Conservation (phyloP, 2,888 invertebrate genomes). For the Leucozona laternaria region DNA sequence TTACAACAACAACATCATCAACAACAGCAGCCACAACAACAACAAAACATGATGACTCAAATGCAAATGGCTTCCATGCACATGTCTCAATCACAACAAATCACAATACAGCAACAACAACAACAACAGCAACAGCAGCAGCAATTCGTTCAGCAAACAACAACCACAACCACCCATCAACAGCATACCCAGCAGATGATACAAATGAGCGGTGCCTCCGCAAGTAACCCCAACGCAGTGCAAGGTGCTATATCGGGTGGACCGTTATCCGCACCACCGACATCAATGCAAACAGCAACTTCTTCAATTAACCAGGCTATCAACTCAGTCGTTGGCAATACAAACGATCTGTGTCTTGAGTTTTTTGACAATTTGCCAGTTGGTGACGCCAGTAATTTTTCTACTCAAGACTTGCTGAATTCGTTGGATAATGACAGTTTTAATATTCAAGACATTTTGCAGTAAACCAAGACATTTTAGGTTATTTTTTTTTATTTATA, state of each 20-base stretch:
- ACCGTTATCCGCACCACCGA: slow-evolving; percentile 48
- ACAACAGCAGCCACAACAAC: slow-evolving; percentile 79
- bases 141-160: slow-evolving; percentile 82
- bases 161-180: slow-evolving; percentile 80
- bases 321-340: slow-evolving; percentile 83
- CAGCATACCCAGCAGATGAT: slow-evolving; percentile 81
- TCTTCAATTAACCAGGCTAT: slow-evolving; percentile 83
- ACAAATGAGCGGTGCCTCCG: slow-evolving; percentile 78
- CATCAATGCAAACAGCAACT: slow-evolving; percentile 77
- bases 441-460: slow-evolving; percentile 88
- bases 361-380: slow-evolving; percentile 93
- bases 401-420: slow-evolving; percentile 92
- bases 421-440: slow-evolving; percentile 91
- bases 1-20: slow-evolving; percentile 82
- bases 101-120: slow-evolving; percentile 85
- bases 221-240: slow-evolving; percentile 62
- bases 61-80: slow-evolving; percentile 88
- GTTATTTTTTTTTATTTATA: slow-evolving; percentile 45
- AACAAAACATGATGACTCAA: slow-evolving; percentile 80
- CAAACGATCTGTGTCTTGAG: slow-evolving; percentile 91
- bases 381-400: slow-evolving; percentile 90
- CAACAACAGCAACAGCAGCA: slow-evolving; percentile 80
- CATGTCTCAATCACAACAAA: slow-evolving; percentile 88
- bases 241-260: slow-evolving; percentile 63
- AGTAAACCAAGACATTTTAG: slow-evolving; percentile 78